phyloP scores from a whole-genome alignment of 2,888 invertebrate species.

The Reticulitermes lucifugus region DNA sequence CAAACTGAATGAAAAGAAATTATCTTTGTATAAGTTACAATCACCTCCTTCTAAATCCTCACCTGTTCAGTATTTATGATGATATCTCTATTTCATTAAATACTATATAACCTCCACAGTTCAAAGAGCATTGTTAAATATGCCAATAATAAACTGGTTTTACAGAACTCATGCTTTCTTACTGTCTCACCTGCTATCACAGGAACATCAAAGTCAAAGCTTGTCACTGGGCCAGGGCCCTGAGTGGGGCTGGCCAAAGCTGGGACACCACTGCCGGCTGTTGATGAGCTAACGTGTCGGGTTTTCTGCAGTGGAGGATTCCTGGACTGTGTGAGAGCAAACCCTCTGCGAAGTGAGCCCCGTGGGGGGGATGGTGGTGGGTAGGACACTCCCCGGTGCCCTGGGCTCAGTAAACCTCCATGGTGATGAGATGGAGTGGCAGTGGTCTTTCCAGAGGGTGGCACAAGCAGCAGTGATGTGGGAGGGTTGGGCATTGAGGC shows the following conservation, averaged over 20 bases:
- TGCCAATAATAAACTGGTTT: too few relatives aligned
- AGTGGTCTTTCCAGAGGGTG: conserved; percentile 52
- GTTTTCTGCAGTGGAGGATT: conserved; percentile 87
- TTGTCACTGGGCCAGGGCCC: conserved; percentile 57
- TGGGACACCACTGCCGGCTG: conserved; percentile 4
- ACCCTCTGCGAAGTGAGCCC: conserved; percentile 69
- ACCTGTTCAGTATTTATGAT: too few relatives aligned
- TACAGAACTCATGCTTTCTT: not conserved
- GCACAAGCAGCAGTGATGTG: conserved; percentile 63
- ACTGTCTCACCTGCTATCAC: conserved; percentile 63
- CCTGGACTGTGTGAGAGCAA: conserved; percentile 74
- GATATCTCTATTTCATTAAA: too few relatives aligned
- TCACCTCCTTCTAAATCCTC: too few relatives aligned
- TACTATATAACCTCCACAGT: too few relatives aligned
- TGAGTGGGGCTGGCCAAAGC: conserved; percentile 27
- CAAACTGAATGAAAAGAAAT: too few relatives aligned
- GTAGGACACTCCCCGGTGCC: conserved; percentile 71
- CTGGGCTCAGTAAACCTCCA: conserved; percentile 62
- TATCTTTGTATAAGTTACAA: too few relatives aligned
- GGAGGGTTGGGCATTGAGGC: conserved; percentile 61
- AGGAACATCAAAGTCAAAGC: conserved; percentile 66
- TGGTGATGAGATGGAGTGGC: conserved; percentile 57
- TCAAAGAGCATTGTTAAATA: too few relatives aligned
- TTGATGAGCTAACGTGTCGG: conserved; percentile 70
- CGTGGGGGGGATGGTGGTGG: conserved; percentile 82